Evolutionary conservation across 2,113 vertebrate species (phyloP).

Genomic region (Vulpes ferrilata): DNA sequence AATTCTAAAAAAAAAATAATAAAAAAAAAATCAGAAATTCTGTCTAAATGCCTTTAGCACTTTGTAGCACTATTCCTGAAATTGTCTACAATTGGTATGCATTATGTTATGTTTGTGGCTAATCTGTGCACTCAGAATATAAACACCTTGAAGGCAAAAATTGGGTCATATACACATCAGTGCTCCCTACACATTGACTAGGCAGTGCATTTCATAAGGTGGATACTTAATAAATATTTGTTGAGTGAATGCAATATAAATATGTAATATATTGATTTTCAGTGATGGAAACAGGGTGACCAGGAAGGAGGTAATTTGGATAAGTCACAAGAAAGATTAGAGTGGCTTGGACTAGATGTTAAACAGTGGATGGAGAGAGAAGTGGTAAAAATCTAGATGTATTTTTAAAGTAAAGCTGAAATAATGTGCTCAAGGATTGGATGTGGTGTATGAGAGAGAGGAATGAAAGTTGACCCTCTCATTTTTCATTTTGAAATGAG

Average conservation of each 20-base stretch:
- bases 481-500: background rate
- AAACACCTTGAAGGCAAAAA: background rate
- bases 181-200: background rate
- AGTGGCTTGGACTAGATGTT: background rate
- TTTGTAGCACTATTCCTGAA: background rate
- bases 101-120: background rate
- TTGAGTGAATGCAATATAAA: background rate
- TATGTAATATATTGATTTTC: conserved; percentile 8
- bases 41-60: background rate
- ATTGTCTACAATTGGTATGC: background rate
- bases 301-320: background rate
- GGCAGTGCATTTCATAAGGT: background rate
- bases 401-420: background rate
- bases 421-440: background rate
- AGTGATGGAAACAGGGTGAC: background rate
- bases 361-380: background rate
- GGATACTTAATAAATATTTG: background rate
- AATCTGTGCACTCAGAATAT: background rate
- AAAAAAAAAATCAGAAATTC: background rate
- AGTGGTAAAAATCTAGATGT: background rate
- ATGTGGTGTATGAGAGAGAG: background rate
- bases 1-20: no score
- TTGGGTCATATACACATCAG: background rate
- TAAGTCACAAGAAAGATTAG: background rate
- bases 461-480: background rate